Conservation (phyloP, 2,888 invertebrate species). For the Pegoplata infirma region DNA sequence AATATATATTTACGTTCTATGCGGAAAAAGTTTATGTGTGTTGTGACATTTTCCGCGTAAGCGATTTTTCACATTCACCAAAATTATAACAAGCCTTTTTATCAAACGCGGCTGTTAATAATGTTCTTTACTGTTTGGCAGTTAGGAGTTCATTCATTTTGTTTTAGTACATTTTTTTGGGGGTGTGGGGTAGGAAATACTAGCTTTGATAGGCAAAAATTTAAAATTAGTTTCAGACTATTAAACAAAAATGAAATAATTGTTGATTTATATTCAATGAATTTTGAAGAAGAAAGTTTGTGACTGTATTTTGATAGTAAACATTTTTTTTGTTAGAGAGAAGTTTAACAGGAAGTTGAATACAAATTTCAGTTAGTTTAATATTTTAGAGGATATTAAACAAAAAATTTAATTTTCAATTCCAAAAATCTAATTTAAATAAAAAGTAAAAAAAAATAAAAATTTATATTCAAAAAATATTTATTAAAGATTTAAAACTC, state of each 20-base stretch:
- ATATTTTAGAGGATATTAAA: no score
- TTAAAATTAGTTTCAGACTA: conserved; percentile 44
- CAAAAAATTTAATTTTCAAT: no score
- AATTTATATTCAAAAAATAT: no score
- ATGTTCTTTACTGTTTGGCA: neutral
- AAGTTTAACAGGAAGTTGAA: no score
- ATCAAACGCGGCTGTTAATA: conserved; percentile 24
- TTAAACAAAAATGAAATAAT: conserved; percentile 48
- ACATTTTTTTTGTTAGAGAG: no score
- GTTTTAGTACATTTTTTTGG: neutral
- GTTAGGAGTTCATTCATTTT: neutral
- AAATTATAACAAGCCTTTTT: neutral
- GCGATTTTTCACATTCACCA: neutral
- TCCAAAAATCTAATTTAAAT: no score
- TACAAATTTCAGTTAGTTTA: no score
- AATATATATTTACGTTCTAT: neutral
- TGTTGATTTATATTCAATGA: conserved; percentile 40
- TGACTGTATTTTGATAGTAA: no score
- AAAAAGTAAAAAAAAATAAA: no score
- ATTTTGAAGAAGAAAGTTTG: neutral
- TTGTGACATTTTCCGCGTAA: conserved; percentile 15
- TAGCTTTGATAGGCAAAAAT: conserved; percentile 18
- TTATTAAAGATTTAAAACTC: no score
- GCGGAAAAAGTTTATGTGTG: neutral
- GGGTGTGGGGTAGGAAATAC: neutral